A percentile compares a stretch with the other conserved stretches of the same genome.
phyloP scores from a whole-genome alignment of 2,113 vertebrate species.

The Xiphophorus couchianus region DNA sequence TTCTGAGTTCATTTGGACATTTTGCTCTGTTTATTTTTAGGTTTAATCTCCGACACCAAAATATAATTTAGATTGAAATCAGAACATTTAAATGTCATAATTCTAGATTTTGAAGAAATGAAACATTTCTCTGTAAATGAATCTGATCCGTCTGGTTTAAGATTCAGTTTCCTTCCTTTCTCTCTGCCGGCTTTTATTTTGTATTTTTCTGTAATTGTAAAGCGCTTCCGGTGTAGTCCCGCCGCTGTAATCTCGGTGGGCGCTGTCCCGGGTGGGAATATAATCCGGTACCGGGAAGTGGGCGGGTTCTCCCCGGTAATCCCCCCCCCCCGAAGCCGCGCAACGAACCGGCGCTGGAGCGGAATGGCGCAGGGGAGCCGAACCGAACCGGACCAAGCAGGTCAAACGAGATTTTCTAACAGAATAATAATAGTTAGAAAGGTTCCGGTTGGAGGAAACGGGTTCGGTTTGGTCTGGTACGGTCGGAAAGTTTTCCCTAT shows the following conservation, averaged over 20 bases:
- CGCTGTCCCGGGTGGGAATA: background rate
- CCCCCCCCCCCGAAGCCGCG: slow-evolving; percentile 34
- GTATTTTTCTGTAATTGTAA: background rate
- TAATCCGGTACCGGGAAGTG: slow-evolving; percentile 59
- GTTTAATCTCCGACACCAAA: no score
- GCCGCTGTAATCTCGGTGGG: background rate
- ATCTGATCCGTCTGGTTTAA: no score
- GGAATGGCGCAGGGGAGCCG: slow-evolving; percentile 39
- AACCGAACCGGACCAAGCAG: slow-evolving; percentile 45
- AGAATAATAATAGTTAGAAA: no score
- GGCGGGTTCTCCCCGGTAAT: slow-evolving; percentile 69
- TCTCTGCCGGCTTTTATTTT: background rate
- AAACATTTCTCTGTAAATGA: no score
- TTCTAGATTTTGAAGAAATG: no score
- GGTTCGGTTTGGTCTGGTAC: no score
- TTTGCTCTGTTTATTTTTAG: no score
- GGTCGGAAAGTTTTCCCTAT: no score
- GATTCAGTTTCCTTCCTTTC: background rate
- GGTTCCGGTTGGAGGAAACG: no score
- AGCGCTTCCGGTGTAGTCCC: background rate
- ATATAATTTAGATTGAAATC: no score
- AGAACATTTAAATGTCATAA: no score
- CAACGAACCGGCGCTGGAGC: background rate
- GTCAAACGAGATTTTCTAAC: slow-evolving; percentile 43
- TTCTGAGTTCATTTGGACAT: no score